Percentiles rank a stretch among this genome's conserved stretches.
Conservation (phyloP, 2,113 vertebrate species). For the Sebastes schlegelii region DNA sequence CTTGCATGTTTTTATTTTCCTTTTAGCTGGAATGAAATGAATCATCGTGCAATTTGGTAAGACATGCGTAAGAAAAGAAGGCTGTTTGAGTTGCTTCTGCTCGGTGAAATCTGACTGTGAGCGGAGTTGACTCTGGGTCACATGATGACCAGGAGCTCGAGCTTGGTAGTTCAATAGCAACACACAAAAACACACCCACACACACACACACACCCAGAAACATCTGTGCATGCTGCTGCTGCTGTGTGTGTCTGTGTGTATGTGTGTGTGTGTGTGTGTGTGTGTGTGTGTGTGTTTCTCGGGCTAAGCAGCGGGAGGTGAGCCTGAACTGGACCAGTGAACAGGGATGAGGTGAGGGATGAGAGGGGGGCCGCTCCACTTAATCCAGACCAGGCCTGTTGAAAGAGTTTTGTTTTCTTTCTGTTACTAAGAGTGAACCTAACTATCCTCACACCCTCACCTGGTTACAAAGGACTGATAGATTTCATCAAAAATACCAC, state of each 20-base stretch:
- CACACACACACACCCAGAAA: constrained; percentile 63
- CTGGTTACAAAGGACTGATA: not conserved
- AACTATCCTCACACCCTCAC: not conserved
- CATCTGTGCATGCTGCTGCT: constrained; percentile 57
- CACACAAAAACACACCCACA: constrained; percentile 18
- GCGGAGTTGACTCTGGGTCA: constrained; percentile 40
- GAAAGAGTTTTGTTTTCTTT: constrained; percentile 39
- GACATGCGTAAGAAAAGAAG: not conserved
- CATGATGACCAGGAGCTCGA: constrained; percentile 46
- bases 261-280: constrained; percentile 11
- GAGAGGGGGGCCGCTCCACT: not conserved
- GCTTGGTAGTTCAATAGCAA: constrained; percentile 15
- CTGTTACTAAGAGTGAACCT: not conserved
- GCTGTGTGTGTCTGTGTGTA: not conserved
- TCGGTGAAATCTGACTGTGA: constrained; percentile 41
- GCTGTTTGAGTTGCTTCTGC: constrained; percentile 3
- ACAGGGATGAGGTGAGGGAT: constrained; percentile 33
- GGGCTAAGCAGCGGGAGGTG: constrained; percentile 35
- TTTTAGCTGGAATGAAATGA: constrained; percentile 9
- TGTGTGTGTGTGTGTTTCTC: constrained; percentile 17
- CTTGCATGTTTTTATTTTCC: not conserved
- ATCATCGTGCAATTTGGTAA: not conserved
- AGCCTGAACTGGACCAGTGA: constrained; percentile 37
- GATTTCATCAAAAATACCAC: not conserved
- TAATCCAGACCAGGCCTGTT: constrained; percentile 43